phyloP scores from a whole-genome alignment of 2,113 vertebrate species.

The Microcebus jonahi region DNA sequence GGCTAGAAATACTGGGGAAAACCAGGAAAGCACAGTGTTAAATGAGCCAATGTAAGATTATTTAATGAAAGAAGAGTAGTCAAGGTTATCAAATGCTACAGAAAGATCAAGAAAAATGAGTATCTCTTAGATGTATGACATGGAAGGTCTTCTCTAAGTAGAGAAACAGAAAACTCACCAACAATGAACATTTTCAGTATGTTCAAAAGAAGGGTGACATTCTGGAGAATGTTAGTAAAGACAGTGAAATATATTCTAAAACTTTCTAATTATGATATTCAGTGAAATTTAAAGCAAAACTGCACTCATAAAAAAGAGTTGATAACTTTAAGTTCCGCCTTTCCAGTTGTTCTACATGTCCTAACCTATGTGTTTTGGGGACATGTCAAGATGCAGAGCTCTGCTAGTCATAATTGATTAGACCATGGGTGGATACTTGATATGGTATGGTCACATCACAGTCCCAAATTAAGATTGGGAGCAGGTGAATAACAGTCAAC shows the following conservation, averaged over 20 bases:
- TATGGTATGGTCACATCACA: neutral
- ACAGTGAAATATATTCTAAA: neutral
- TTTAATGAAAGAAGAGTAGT: neutral
- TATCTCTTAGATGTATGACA: neutral
- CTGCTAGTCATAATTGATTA: neutral
- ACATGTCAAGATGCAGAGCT: neutral
- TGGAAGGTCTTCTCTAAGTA: neutral
- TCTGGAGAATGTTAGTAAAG: neutral
- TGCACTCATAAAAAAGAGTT: neutral
- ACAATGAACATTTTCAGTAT: neutral
- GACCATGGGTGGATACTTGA: neutral
- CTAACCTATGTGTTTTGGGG: neutral
- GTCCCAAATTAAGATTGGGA: neutral
- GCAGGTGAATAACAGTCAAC: neutral
- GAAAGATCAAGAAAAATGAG: neutral
- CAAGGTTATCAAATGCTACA: neutral
- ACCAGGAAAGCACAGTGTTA: neutral
- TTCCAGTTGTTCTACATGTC: neutral
- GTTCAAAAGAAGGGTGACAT: neutral
- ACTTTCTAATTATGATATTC: neutral
- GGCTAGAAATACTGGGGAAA: neutral
- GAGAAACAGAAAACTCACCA: neutral
- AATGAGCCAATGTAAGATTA: neutral
- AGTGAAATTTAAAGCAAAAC: neutral
- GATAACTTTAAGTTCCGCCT: neutral